These are phyloP conservation scores for Esox niger DNA, from an alignment of 2,113 vertebrate genomes.

Conservation along the genomic window DNA sequence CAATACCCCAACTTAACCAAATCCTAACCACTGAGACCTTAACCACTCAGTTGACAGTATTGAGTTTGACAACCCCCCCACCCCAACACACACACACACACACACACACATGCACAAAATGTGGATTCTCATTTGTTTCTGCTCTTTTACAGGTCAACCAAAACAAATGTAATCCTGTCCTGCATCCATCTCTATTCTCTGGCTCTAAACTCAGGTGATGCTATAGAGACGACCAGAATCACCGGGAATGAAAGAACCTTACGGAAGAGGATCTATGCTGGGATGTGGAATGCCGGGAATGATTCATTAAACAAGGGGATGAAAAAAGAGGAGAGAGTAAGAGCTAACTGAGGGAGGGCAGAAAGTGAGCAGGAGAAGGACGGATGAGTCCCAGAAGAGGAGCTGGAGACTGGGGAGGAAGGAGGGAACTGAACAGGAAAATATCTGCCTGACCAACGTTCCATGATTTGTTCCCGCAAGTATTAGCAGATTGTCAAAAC, in stretches of 20 bases:
- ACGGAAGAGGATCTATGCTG: neutral
- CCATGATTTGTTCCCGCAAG: too few relatives aligned
- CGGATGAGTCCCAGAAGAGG: too few relatives aligned
- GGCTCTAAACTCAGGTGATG: neutral
- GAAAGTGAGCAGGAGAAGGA: neutral
- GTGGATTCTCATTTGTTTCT: neutral
- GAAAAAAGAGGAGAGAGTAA: neutral
- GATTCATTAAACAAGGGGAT: too few relatives aligned
- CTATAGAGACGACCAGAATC: neutral
- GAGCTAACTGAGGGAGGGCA: neutral
- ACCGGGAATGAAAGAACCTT: neutral
- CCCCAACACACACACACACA: constrained; percentile 9
- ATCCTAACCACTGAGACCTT: too few relatives aligned
- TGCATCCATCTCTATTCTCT: neutral
- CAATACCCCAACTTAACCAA: too few relatives aligned
- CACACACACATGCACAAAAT: neutral
- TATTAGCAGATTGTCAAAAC: too few relatives aligned
- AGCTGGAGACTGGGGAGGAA: too few relatives aligned
- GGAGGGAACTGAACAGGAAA: too few relatives aligned
- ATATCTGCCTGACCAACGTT: too few relatives aligned
- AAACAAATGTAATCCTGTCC: neutral
- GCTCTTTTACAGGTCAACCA: neutral
- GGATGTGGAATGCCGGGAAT: neutral
- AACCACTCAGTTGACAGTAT: too few relatives aligned
- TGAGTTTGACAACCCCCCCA: constrained; percentile 5